phyloP scores from a whole-genome alignment of 1,140 invertebrate genomes.

The Atopsyche davidsoni region DNA sequence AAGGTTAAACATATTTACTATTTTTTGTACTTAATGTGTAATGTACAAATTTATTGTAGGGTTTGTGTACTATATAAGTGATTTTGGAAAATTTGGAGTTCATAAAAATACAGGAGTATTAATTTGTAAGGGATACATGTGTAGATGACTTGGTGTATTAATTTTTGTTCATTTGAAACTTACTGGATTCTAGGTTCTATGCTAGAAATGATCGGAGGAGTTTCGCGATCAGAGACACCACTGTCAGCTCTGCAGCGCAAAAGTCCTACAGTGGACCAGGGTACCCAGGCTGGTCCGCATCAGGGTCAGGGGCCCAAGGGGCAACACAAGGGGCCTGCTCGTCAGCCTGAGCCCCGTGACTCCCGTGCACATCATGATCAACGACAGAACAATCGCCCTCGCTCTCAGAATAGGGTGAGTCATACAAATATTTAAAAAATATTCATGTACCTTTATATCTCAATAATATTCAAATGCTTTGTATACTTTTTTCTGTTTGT shows the following conservation, averaged over 20 bases:
- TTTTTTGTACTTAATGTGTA: too few relatives aligned
- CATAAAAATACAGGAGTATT: background rate
- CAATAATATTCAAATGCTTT: conserved; percentile 8
- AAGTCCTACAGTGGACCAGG: conserved; percentile 77
- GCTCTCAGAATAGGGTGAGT: conserved; percentile 26
- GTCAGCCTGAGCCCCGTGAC: conserved; percentile 11
- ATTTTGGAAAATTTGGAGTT: background rate
- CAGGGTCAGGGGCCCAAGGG: conserved; percentile 27
- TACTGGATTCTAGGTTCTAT: conserved; percentile 53
- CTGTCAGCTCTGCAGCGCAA: conserved; percentile 56
- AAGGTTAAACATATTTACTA: too few relatives aligned
- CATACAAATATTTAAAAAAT: conserved; percentile 8
- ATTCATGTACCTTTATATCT: conserved; percentile 7
- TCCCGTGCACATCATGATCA: conserved; percentile 14
- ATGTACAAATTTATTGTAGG: too few relatives aligned
- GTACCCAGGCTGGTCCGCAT: conserved; percentile 56
- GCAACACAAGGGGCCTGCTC: conserved; percentile 5
- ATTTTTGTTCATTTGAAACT: conserved; percentile 12
- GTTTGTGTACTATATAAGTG: too few relatives aligned
- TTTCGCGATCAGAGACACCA: conserved; percentile 69
- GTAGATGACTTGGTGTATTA: background rate
- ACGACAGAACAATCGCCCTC: conserved; percentile 17
- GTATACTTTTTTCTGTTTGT: conserved; percentile 1
- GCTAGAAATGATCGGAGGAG: conserved; percentile 70
- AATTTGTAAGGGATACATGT: too few relatives aligned